Base-by-base conservation (phyloP, 2,113 vertebrate species). In the Trematomus loennbergii region DNA sequence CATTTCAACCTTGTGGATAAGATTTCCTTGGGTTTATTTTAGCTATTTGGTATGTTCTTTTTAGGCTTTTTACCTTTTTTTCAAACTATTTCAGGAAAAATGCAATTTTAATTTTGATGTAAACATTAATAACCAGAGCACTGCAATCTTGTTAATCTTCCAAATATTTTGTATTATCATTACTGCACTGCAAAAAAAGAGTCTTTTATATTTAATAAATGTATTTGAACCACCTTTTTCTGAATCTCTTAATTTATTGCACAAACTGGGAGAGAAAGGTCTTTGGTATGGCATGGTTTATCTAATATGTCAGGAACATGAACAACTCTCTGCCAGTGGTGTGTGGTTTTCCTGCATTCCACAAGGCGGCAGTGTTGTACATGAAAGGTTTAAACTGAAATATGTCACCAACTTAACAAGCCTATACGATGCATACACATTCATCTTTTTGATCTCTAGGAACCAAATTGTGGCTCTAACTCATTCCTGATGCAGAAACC, bases 191-290 rank as follows among this genome's bases (percentile, higher is more conserved):
- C 84, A 87, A 88, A 75, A 73, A 83, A 87, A 82, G 54, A 64
- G 29, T 82, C 13, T 87, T 90, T 85, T 91, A 62, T 87, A 94
- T 93, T 94, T 94, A 94, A 94, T 93, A 93, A 92, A 94, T 68
- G 13, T 85, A 83, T 89, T 82, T 90, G 70, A 81, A 88, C 52
- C 57, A 86, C 25, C 8, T 65, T 3, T 58, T 29, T 74, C 1
- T 58, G 15, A 59, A 16, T 79, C 25, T 53, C 16, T 52, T 9
- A 54, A 57, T 59, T 48, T 29, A 69, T 66, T 5, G 11, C 6
- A 64, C 17, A 58, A 29, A 49, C 5, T 65, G 4, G n/a, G 15
- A 10, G 11, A 59, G 5, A 66, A 33, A 11, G 49, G 2, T 66
- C 10, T 36, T 3, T 20, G 15, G 3, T n/a, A 12, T 78, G 74